Conservation (phyloP, 2,113 vertebrate genomes). For the Poicephalus meyeri region DNA sequence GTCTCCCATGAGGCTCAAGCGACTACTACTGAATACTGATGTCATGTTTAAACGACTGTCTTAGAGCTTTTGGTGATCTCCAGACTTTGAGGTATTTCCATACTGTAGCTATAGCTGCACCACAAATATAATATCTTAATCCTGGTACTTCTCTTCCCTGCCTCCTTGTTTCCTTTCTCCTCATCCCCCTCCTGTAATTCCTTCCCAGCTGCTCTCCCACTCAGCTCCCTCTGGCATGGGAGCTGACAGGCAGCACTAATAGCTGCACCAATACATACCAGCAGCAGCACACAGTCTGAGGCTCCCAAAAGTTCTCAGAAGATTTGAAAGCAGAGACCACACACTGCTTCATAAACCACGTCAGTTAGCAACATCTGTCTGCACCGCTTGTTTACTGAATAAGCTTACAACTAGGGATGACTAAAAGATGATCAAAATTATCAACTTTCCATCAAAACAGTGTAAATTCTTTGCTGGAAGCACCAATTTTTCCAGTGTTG, state of each 20-base stretch:
- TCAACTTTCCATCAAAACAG: neutral
- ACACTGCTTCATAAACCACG: neutral
- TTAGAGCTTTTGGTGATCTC: neutral
- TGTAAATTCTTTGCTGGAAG: neutral
- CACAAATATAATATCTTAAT: neutral
- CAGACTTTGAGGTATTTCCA: neutral
- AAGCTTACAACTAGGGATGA: neutral
- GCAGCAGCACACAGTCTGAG: neutral
- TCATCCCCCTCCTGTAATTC: neutral
- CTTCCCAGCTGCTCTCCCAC: neutral
- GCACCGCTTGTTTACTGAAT: rapidly evolving
- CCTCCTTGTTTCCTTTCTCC: neutral
- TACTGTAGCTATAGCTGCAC: neutral
- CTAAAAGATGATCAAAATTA: neutral
- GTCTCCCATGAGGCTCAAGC: neutral
- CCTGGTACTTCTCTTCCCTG: neutral
- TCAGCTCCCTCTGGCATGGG: neutral
- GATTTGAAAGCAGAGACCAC: neutral
- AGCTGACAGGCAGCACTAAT: neutral
- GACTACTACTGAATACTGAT: neutral
- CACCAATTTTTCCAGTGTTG: neutral
- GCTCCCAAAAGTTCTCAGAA: neutral
- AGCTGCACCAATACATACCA: neutral
- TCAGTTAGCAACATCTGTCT: neutral
- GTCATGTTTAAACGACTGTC: neutral